phyloP scores from a whole-genome alignment of 1,140 invertebrate species.

The Kradibia gibbosae region DNA sequence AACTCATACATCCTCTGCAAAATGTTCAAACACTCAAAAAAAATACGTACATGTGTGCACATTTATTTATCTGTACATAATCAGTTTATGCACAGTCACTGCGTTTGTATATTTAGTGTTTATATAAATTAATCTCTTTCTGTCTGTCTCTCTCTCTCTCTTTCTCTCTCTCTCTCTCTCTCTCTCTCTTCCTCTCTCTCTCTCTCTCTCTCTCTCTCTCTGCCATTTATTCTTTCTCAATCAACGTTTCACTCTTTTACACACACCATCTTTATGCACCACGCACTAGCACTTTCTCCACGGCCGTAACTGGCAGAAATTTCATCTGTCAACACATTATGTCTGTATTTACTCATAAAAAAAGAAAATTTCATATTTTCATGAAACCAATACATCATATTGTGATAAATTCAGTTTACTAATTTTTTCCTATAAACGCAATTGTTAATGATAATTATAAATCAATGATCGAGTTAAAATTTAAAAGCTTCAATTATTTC shows the following conservation, averaged over 20 bases:
- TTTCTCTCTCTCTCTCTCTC: background rate
- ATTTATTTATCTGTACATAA: too few species aligned
- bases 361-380: too few species aligned
- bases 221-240: too few species aligned
- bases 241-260: background rate
- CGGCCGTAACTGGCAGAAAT: slow-evolving; percentile 44
- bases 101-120: background rate
- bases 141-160: slow-evolving; percentile 1
- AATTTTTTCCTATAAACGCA: too few species aligned
- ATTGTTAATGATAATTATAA: too few species aligned
- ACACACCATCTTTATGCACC: slow-evolving; percentile 17
- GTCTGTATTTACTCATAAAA: background rate
- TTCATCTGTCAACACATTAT: background rate
- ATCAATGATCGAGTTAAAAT: background rate
- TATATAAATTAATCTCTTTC: background rate
- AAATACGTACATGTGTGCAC: too few species aligned
- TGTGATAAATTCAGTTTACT: too few species aligned
- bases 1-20: too few species aligned
- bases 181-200: background rate
- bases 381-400: too few species aligned
- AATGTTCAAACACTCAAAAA: too few species aligned
- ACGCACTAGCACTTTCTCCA: slow-evolving; percentile 47
- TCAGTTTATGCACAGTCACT: background rate
- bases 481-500: background rate
- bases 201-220: background rate